These are phyloP conservation scores for Leiothrix lutea DNA, from an alignment of 2,113 vertebrate species.

Conservation along the genomic window DNA sequence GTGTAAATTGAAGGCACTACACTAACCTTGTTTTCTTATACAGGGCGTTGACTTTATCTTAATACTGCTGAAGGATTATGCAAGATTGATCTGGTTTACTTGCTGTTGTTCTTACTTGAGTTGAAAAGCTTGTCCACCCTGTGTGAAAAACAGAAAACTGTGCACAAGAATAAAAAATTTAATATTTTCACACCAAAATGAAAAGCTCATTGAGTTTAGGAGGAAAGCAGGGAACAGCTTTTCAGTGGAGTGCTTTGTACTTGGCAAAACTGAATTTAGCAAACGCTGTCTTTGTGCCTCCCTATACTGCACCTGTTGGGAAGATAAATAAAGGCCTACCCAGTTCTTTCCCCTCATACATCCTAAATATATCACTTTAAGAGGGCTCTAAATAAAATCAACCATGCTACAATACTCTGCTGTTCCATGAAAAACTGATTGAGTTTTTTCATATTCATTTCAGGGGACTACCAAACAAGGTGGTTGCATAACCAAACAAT, in stretches of 20 bases:
- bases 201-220: not conserved
- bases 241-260: slow-evolving; percentile 17
- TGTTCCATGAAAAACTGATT: not conserved
- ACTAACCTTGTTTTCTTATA: not conserved
- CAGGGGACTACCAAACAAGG: not conserved
- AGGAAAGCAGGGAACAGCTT: not conserved
- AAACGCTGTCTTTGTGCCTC: slow-evolving; percentile 59
- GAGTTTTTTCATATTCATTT: not conserved
- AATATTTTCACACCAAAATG: not conserved
- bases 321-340: slow-evolving; percentile 77
- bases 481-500: not conserved
- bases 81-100: not conserved
- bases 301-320: slow-evolving; percentile 74
- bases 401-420: not conserved
- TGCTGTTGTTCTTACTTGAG: not conserved
- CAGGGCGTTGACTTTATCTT: not conserved
- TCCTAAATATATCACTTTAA: slow-evolving; percentile 77
- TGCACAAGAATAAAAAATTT: not conserved
- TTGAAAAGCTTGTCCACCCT: not conserved
- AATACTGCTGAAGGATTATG: not conserved
- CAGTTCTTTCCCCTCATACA: slow-evolving; percentile 70
- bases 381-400: slow-evolving; percentile 19
- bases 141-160: not conserved
- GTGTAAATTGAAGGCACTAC: not conserved
- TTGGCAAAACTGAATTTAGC: slow-evolving; percentile 58